Base-by-base conservation (phyloP, 35 echinoderm and acorn worm genomes). In the Lytechinus variegatus region DNA sequence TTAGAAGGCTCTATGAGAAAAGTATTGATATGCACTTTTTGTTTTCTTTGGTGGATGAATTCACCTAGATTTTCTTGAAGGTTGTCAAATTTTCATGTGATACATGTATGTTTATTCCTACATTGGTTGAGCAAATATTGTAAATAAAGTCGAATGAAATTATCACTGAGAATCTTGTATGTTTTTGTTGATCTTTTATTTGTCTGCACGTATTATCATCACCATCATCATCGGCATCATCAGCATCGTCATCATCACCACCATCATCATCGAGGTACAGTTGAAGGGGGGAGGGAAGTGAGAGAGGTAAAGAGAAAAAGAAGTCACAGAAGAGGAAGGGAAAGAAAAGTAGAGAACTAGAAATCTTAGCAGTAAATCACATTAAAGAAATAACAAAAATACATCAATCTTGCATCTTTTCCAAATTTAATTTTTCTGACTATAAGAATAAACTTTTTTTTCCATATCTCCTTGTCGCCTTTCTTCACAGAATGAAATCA, bases 401-500 rank as follows among this genome's bases (percentile, higher is more conserved):
- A 79, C 66, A n/a, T 24, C 66, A 44, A 79, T 79, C 0, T 79
- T 24, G 66, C 66, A 79, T 79, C 66, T 79, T 79, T 79, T 79
- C 66, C 66, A 79, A 79, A 79, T 79, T 79, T 79, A 79, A 24
- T 79, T 90, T 90, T 21, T 90, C 88, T 90, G 88, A 90, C 88
- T 90, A 90, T 90, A 90, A 90, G 88, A 90, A 90, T 90, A 90
- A 54, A 90, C 52, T 33, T 90, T 90, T 89, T 54, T 90, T 90
- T 90, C 24, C 88, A 90, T 90, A 79, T 79, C 21, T 24, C 21
- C 6, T 79, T 79, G 19, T 79, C 9, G 13, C 56, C 66, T 79
- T 14, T 79, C 66, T 79, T 79, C 24, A 4, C 27, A 90, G 88
- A 52, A 90, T 90, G 52, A 52, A 58, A 44, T 90, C 29, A 54